Evolutionary conservation across 2,113 vertebrate genomes (phyloP), one percentile per base, ranked within the genome.

Genomic region (Mesembrinibis cayennensis): DNA sequence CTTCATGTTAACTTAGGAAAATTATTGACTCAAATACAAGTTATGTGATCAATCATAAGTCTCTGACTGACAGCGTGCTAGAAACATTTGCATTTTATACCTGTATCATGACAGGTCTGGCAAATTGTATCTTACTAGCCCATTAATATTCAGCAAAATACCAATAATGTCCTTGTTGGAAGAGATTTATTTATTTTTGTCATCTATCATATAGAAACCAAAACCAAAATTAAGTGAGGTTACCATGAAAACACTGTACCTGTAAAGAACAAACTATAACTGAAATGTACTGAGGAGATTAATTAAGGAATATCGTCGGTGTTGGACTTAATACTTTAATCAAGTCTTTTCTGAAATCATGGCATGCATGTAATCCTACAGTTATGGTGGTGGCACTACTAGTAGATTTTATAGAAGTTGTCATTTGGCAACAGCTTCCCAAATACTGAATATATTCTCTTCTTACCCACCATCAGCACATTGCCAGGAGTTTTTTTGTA

Each of bases 61-160:
- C 42, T 36, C 30, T 45, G 26, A 70, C 30, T 34, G 78, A 47
- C 23, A 55, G 17, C 32, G 87, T 65, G 5, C 21, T 26, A 36
- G 38, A 42, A 94, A 78, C 3, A 44, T 34, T 81, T 79, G 10
- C 34, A 82, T 95, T 77, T 83, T 52, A 70, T 94, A 34, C n/a
- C 27, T n/a, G 5, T 45, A 78, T 81, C 55, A 78, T 40, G 40
- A 73, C 32, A 63, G 63, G 13, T 53, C 8, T 83, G 73, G 79
- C 3, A 77, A 94, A 94, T 50, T 52, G 13, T 71, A 76, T 70
- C 34, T 92, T 87, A 74, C 21, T 73, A 76, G 49, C 0, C 40
- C 21, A 52, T 93, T 95, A 88, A 82, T 95, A 87, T 87, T 87
- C 71, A 87, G 45, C 7, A 82, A 95, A 91, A 74, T 80, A 66